Percentiles rank a stretch among this genome's conserved stretches.
Evolutionary conservation across 1,140 invertebrate species (phyloP).

Genomic region (Rhagoletis zephyria): DNA sequence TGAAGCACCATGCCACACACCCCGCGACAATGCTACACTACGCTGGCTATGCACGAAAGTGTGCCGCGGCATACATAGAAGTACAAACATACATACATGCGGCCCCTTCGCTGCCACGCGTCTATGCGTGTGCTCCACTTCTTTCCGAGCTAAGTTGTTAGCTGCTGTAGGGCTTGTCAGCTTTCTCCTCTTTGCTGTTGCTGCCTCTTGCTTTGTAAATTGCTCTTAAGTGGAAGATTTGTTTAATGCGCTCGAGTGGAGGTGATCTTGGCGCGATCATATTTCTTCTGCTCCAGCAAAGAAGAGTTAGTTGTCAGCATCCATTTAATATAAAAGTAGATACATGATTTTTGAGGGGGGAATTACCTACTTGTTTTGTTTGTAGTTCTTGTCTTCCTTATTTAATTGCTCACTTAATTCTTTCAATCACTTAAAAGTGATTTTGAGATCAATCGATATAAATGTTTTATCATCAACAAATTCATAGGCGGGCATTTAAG

Average conservation of each 20-base stretch:
- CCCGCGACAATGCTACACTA: no score
- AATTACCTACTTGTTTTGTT: neutral
- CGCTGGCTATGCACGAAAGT: neutral
- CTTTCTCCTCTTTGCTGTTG: neutral
- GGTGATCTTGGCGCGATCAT: constrained; percentile 29
- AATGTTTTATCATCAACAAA: neutral
- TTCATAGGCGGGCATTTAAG: neutral
- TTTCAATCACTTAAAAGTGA: neutral
- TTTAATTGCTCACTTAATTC: constrained; percentile 40
- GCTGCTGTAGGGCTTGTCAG: neutral
- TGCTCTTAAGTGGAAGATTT: constrained; percentile 36
- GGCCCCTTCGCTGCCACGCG: neutral
- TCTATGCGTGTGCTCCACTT: neutral
- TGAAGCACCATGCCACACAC: neutral
- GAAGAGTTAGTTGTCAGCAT: neutral
- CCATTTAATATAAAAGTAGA: neutral
- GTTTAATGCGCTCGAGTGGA: constrained; percentile 44
- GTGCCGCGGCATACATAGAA: neutral
- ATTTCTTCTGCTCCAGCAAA: neutral
- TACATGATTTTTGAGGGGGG: neutral
- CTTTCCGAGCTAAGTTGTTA: neutral
- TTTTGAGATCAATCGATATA: neutral
- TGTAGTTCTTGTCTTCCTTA: neutral
- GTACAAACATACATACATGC: neutral
- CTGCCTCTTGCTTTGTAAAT: neutral